Base-by-base conservation (phyloP, 2,113 vertebrate genomes). In the Dicerorhinus sumatrensis region DNA sequence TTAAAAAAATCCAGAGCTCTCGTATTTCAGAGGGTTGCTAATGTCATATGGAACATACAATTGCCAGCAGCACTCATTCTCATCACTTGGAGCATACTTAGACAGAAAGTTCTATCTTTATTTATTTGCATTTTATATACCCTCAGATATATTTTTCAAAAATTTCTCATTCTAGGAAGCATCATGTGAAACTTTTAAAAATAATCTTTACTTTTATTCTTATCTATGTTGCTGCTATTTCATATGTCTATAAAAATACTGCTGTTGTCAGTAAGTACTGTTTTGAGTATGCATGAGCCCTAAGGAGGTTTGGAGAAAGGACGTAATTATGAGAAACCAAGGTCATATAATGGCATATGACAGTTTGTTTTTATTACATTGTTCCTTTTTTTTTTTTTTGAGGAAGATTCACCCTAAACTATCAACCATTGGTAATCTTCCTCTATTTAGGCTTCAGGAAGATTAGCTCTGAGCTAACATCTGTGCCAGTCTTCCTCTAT, bases 241-340 rank as follows among this genome's bases (percentile, higher is more conserved):
- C 48, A 23, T 77, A 33, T 76, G 18, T 83, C 56, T 96, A 13
- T 31, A 56, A 87, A 87, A 96, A 87, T 48, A 70, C 80, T 91
- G 12, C 18, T 89, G 10, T 88, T 91, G 27, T 91, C 87, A 83
- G 54, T 67, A 89, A 75, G 48, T 81, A 73, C 33, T 42, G n/a
- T 84, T 95, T 97, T 67, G 96, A 86, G 95, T 96, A 81, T 82
- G 89, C 85, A 69, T 76, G 58, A 76, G 2, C 54, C 75, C 46
- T 16, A 39, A 92, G 62, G 88, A 89, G 29, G 11, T 91, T 94
- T 65, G 17, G 16, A 89, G 83, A 92, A 97, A 94, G 79, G 60
- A 86, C 9, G 58, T 67, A 56, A 60, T 79, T 73, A 86, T 83
- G 73, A 67, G 83, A 88, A 91, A 89, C 3, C 69, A 93, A 87